Percentiles rank a stretch among this genome's conserved stretches.
Evolutionary conservation across 2,797 vertebrate genomes (phyloP).

Genomic region (Chaenodraco wilsoni): DNA sequence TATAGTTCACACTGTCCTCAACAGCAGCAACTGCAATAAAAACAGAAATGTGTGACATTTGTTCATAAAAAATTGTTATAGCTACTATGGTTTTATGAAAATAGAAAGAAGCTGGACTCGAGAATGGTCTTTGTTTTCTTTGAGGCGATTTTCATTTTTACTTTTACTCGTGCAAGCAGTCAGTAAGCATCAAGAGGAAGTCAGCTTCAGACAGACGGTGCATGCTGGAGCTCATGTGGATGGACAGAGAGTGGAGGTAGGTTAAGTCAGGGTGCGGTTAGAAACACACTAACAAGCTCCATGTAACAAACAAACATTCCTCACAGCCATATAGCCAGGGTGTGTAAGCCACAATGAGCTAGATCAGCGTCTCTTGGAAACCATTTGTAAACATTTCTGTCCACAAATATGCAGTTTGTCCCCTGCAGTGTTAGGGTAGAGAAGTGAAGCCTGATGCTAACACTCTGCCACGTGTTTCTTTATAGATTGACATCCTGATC

Average conservation of each 20-base stretch:
- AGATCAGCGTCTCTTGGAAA: slow-evolving; percentile 34
- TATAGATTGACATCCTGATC: slow-evolving; percentile 91
- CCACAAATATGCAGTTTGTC: slow-evolving; percentile 43
- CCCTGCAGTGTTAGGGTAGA: slow-evolving; percentile 17
- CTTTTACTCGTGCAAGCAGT: slow-evolving; percentile 12
- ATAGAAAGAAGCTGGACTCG: neutral
- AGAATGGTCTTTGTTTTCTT: slow-evolving; percentile 16
- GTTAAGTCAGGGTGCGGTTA: slow-evolving; percentile 40
- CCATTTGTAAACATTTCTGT: slow-evolving; percentile 24
- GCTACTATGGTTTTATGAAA: slow-evolving; percentile 6
- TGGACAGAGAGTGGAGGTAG: slow-evolving; percentile 31
- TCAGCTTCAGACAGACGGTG: slow-evolving; percentile 23
- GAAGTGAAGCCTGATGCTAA: slow-evolving; percentile 9
- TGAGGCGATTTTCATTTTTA: neutral
- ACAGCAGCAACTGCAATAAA: neutral
- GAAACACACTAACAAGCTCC: slow-evolving; percentile 21
- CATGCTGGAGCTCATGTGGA: slow-evolving; percentile 23
- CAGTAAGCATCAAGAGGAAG: slow-evolving; percentile 27
- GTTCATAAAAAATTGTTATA: neutral
- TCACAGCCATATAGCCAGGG: slow-evolving; percentile 28
- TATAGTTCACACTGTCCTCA: neutral
- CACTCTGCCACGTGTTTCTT: slow-evolving; percentile 13
- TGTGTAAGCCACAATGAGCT: slow-evolving; percentile 31
- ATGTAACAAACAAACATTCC: slow-evolving; percentile 51
- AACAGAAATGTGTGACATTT: neutral